A percentile compares a stretch with the other conserved stretches of the same genome.
Conservation (phyloP, 2,113 vertebrate genomes). For the Eublepharis macularius region DNA sequence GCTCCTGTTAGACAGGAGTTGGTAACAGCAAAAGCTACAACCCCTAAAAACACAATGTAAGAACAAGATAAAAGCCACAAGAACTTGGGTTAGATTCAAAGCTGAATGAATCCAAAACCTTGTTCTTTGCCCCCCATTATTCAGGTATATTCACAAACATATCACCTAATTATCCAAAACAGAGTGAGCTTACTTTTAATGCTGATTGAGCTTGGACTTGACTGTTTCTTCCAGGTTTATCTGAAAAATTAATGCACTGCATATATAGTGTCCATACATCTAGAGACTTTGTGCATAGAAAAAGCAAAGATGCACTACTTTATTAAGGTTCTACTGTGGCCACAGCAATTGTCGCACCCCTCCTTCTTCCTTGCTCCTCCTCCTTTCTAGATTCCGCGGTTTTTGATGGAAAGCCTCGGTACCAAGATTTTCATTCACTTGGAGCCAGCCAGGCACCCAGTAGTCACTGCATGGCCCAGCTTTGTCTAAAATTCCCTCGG, state of each 20-base stretch:
- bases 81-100: background rate
- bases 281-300: background rate
- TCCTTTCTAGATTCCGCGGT: background rate
- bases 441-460: background rate
- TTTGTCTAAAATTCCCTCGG: too few relatives aligned
- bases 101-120: background rate
- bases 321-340: too few relatives aligned
- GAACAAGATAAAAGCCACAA: background rate
- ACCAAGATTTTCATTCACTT: background rate
- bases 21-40: background rate
- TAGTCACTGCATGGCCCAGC: background rate
- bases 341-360: too few relatives aligned
- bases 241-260: slow-evolving; percentile 50
- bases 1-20: background rate
- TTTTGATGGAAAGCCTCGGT: background rate
- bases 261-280: background rate
- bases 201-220: slow-evolving; percentile 47
- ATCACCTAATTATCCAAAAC: background rate
- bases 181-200: slow-evolving; percentile 53
- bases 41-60: background rate
- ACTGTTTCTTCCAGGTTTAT: slow-evolving; percentile 40
- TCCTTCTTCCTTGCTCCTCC: background rate
- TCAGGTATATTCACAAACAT: background rate
- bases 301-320: background rate
- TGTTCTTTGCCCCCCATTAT: background rate